Conservation (phyloP, 2,113 vertebrate genomes). For the Ageneiosus marmoratus region DNA sequence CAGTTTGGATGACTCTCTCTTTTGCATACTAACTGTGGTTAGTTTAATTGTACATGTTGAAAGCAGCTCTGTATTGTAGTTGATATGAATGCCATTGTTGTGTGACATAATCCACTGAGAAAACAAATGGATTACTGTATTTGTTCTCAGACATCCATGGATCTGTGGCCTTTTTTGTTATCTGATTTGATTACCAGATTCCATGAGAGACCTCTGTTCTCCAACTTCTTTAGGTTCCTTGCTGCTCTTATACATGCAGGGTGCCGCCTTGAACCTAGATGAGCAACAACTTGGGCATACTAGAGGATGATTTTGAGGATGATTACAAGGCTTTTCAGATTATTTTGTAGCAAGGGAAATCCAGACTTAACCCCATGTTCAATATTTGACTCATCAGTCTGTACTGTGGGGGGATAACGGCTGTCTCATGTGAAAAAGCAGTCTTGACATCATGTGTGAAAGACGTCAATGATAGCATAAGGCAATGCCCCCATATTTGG, state of each 20-base stretch:
- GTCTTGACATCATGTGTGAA: background rate
- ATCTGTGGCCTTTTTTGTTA: constrained; percentile 11
- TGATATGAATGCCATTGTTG: background rate
- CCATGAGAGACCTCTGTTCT: background rate
- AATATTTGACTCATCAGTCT: background rate
- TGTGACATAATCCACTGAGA: background rate
- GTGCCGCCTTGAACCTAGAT: too few species aligned
- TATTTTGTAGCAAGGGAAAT: background rate
- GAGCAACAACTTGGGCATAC: background rate
- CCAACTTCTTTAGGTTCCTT: background rate
- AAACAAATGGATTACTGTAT: constrained; percentile 12
- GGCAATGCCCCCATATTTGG: background rate
- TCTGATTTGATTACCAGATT: background rate
- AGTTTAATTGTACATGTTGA: background rate
- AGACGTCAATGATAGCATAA: background rate
- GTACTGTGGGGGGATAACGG: background rate
- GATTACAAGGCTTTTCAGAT: background rate
- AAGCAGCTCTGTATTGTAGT: background rate
- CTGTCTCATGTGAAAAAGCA: constrained; percentile 1
- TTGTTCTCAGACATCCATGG: background rate
- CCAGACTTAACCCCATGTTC: background rate
- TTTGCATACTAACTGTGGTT: background rate
- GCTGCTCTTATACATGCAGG: background rate
- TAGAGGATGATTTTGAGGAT: background rate
- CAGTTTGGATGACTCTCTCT: background rate